Percentiles rank a stretch among this genome's conserved stretches.
Conservation (phyloP, 2,888 invertebrate species). For the Oscheius onirici region DNA sequence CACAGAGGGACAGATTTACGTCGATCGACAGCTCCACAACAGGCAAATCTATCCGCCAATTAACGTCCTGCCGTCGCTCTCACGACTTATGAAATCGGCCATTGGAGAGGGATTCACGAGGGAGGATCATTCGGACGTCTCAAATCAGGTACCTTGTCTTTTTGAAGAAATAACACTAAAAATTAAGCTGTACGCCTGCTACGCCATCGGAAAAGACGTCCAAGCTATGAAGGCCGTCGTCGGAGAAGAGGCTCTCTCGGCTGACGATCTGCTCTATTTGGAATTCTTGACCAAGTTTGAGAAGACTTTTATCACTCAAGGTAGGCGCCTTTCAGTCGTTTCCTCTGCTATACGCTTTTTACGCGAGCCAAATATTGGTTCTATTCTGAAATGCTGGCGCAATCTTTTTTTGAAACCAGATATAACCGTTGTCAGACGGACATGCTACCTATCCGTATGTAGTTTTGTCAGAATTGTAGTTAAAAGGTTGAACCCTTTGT, state of each 20-base stretch:
- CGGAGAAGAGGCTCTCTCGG: conserved; percentile 97
- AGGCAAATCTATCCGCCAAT: conserved; percentile 95
- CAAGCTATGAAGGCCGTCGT: conserved; percentile 86
- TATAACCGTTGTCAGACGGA: too few species aligned
- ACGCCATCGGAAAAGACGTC: conserved; percentile 93
- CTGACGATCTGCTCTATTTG: conserved; percentile 95
- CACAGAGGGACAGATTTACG: conserved; percentile 99
- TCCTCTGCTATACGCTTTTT: neutral
- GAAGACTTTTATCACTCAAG: conserved; percentile 98
- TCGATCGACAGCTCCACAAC: conserved; percentile 98
- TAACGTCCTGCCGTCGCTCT: conserved; percentile 97
- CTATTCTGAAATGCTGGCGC: too few species aligned
- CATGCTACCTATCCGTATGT: too few species aligned
- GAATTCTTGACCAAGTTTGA: conserved; percentile 99
- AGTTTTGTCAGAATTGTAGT: too few species aligned
- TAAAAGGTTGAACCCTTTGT: too few species aligned
- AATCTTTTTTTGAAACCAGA: too few species aligned
- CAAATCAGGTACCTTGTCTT: conserved; percentile 83
- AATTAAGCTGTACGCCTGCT: conserved; percentile 89
- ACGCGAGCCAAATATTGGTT: too few species aligned
- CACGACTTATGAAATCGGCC: conserved; percentile 99
- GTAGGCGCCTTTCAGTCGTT: conserved; percentile 69
- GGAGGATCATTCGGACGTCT: conserved; percentile 97
- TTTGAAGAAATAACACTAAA: neutral
- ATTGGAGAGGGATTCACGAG: conserved; percentile 85